Evolutionary conservation across 1,140 invertebrate genomes (phyloP), one percentile per base, ranked within the genome.

Genomic region (Fopius arisanus): DNA sequence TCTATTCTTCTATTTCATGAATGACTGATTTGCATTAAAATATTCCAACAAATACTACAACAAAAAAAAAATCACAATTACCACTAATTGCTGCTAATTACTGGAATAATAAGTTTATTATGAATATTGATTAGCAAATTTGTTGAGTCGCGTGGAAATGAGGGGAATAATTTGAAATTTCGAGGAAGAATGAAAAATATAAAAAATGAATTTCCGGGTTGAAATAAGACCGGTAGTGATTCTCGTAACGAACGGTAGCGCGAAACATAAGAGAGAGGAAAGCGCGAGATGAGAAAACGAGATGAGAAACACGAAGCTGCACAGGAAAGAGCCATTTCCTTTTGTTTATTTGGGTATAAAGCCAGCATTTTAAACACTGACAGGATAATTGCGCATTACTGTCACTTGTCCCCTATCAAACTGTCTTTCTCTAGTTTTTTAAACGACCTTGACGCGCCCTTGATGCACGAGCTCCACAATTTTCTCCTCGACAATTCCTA

Each of bases 391-490:
- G 43, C 43, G 43, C 19, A 51, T 51, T 66, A 66, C 63, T 37
- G 63, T 66, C 63, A 21, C 29, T 66, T 19, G 63, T 66, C 7
- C 31, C 37, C 29, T 65, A 51, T 51, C 43, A 51, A 51, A 51
- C 43, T 51, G 43, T 51, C 43, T 51, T 51, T 51, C 43, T 51
- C 43, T 65, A 37, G 29, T 66, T 31, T 43, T 41, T 23, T 14
- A 63, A 59, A 70, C 63, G 65, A 73, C 71, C 71, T 73, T 73
- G 71, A 43, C 41, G 28, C 71, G 66, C 71, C 71, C 63, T 73
- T 66, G 71, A 59, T 66, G 26, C 43, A 51, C 43, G 19, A 51
- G 43, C 43, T 16, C 43, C n/a, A 51, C 43, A 51, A 51, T 51
- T 51, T 51, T 21, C 43, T 19, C 43, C 19, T 37, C 33, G 33